Evolutionary conservation across 2,797 vertebrate genomes (phyloP).

Genomic region (Mus caroli): DNA sequence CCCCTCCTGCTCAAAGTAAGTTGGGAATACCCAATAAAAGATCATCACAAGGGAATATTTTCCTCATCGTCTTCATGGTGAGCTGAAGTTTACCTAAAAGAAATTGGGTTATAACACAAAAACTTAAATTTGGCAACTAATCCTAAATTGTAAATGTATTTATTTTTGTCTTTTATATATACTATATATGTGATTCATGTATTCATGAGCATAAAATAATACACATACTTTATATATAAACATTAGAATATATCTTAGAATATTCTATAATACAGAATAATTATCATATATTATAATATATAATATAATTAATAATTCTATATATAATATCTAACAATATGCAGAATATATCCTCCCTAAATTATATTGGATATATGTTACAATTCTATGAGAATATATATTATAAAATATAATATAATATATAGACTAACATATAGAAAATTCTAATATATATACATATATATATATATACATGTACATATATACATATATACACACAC

Average conservation of each 20-base stretch:
- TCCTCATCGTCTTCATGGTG: background rate
- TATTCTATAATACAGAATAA: background rate
- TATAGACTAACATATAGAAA: background rate
- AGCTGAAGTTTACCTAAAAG: background rate
- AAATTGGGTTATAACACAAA: slow-evolving; percentile 50
- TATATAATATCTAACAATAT: background rate
- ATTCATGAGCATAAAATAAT: background rate
- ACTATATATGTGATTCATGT: background rate
- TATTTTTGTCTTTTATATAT: background rate
- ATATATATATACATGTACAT: background rate
- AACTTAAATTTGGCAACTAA: background rate
- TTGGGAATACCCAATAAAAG: background rate
- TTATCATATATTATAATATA: background rate
- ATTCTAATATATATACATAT: background rate
- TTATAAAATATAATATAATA: background rate
- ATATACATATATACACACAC: background rate
- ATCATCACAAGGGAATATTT: background rate
- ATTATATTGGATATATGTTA: background rate
- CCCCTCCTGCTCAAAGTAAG: background rate
- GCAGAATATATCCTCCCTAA: background rate
- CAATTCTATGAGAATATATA: background rate
- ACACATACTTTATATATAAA: background rate
- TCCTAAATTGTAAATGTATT: background rate
- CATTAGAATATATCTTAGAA: background rate
- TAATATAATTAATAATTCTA: background rate